Base-by-base conservation (phyloP, 2,888 invertebrate genomes). In the Terebella lapidaria region DNA sequence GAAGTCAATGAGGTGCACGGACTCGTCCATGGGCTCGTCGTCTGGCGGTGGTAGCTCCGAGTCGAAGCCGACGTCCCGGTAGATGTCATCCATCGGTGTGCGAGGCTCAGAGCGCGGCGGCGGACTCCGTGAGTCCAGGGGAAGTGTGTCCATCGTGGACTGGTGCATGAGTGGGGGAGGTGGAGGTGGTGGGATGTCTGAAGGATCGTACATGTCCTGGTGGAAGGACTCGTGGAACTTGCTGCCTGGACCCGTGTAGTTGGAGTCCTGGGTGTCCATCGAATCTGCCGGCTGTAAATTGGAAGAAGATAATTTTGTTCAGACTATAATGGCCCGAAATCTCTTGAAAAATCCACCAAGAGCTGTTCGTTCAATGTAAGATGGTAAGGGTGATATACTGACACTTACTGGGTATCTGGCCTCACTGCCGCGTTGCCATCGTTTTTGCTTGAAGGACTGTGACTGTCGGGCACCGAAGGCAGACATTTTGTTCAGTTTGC, bases 1-100 rank as follows among this genome's bases (percentile, higher is more conserved):
- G 47, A 66, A 66, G 63, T 66, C 66, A 35, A 66, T 66, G 29
- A 66, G 60, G 28, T 66, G 66, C 18, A 64, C 62, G 3, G 59
- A 47, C 45, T 64, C 64, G 27, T 56, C 60, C 46, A 53, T 25
- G 18, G 24, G 15, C 18, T n/a, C 5, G 26, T 15, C 10, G 26
- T 53, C 53, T 5, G 10, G 5, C 15, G 53, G 53, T 28, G 53
- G 27, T 5, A 4, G 27, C 5, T 27, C 5, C 27, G 10, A 26
- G 27, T 53, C 5, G 15, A 22, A 5, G 15, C 27, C 26, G 18
- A 5, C 18, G 5, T 18, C 35, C 55, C n/a, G 28, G 35, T 55
- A 24, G 54, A 42, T 20, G 45, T n/a, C 54, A 10, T n/a, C 61
- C 30, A 27, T 30, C 18, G 57, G 57, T 25, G 46, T 52, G 22